A percentile compares a stretch with the other conserved stretches of the same genome.
These are phyloP conservation scores for Plecturocebus donacophilus DNA, from an alignment of 2,113 vertebrate species.

Conservation along the genomic window DNA sequence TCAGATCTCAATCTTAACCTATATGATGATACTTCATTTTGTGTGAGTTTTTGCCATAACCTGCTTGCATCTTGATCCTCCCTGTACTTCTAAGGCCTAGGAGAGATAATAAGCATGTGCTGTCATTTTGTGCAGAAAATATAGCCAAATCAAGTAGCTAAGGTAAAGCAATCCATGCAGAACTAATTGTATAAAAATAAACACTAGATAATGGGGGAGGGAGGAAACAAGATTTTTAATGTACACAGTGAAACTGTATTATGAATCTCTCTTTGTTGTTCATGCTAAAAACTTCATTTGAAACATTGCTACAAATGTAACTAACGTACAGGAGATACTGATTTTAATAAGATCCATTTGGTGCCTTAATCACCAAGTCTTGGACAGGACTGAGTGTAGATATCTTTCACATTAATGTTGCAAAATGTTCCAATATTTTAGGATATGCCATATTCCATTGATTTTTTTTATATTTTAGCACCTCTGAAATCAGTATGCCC, in stretches of 20 bases:
- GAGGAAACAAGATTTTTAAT: not conserved
- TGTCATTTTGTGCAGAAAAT: constrained; percentile 13
- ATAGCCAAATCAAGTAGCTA: not conserved
- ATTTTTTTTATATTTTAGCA: not conserved
- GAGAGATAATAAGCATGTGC: not conserved
- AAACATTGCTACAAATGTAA: not conserved
- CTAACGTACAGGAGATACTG: not conserved
- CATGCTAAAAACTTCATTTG: not conserved
- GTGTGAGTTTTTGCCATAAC: not conserved
- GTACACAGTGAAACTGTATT: not conserved
- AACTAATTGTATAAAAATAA: constrained; percentile 16
- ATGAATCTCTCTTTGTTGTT: not conserved
- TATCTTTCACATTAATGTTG: not conserved
- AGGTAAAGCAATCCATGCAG: not conserved
- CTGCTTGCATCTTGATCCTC: not conserved
- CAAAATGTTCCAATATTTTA: not conserved
- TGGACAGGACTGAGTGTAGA: not conserved
- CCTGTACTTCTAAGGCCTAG: not conserved
- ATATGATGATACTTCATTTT: not conserved
- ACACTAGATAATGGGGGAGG: not conserved
- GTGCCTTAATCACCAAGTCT: not conserved
- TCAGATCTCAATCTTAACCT: not conserved
- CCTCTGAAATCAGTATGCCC: not conserved
- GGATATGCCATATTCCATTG: not conserved
- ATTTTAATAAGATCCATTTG: not conserved